Percentiles rank a stretch among this genome's conserved stretches.
These are phyloP conservation scores for Chromoteleia sp. DNA, from an alignment of 2,888 invertebrate species.

Conservation along the genomic window DNA sequence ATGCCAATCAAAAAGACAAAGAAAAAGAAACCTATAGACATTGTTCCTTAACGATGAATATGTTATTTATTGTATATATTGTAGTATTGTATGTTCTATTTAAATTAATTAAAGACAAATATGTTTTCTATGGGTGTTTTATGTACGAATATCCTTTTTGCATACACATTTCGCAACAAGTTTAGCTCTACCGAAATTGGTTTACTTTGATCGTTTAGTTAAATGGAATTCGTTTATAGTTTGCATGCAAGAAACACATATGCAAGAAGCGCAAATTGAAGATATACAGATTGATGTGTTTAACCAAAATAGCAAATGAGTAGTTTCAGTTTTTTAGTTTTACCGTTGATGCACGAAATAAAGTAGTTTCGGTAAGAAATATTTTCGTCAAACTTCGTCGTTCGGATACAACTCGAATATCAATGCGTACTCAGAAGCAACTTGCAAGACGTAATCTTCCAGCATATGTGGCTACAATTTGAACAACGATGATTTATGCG, in stretches of 20 bases:
- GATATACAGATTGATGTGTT: constrained; percentile 36
- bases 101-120: constrained; percentile 36
- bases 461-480: constrained; percentile 63
- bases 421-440: constrained; percentile 55
- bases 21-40: constrained; percentile 88
- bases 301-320: constrained; percentile 25
- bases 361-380: constrained; percentile 43
- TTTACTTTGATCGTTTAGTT: constrained; percentile 42
- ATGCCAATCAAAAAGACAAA: constrained; percentile 92
- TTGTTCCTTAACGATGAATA: constrained; percentile 74
- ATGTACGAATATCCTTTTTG: constrained; percentile 6
- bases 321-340: constrained; percentile 17
- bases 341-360: constrained; percentile 23
- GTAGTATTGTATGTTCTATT: constrained; percentile 17
- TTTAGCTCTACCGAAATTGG: constrained; percentile 29
- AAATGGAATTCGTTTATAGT: constrained; percentile 47
- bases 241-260: constrained; percentile 24
- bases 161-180: constrained; percentile 21
- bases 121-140: constrained; percentile 18
- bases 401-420: constrained; percentile 51
- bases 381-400: constrained; percentile 53
- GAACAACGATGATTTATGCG: constrained; percentile 69
- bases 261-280: constrained; percentile 46
- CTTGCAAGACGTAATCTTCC: constrained; percentile 59
- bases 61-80: constrained; percentile 51